These are phyloP conservation scores for Hofmannophila pseudospretella DNA, from an alignment of 2,888 invertebrate genomes.

Conservation along the genomic window DNA sequence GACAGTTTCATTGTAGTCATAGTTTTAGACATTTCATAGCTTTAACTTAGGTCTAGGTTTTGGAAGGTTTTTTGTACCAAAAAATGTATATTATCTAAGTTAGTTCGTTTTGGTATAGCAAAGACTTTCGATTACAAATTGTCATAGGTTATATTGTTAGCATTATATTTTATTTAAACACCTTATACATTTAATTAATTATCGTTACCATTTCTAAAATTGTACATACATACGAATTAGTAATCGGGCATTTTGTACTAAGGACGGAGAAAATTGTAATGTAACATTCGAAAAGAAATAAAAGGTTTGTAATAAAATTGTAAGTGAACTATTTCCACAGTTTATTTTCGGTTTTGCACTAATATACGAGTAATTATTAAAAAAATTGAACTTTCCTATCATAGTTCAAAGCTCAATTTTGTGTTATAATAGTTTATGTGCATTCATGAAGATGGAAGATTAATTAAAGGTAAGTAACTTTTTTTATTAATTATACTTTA, in stretches of 20 bases:
- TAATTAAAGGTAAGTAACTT: neutral
- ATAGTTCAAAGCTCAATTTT: neutral
- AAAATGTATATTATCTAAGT: conserved; percentile 68
- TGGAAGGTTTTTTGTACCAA: conserved; percentile 72
- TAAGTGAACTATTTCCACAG: conserved; percentile 35
- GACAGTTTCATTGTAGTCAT: conserved; percentile 66
- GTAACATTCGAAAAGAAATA: conserved; percentile 41
- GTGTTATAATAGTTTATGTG: too few species aligned
- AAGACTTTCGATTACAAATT: conserved; percentile 67
- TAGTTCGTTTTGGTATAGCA: conserved; percentile 64
- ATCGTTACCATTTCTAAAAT: conserved; percentile 59
- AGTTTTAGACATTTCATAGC: conserved; percentile 63
- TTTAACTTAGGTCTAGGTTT: conserved; percentile 59
- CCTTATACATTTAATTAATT: conserved; percentile 43
- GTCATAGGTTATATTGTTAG: conserved; percentile 51
- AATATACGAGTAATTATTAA: too few species aligned
- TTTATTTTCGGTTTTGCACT: conserved; percentile 22
- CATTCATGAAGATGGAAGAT: too few species aligned
- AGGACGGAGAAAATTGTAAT: conserved; percentile 40
- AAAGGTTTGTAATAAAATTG: conserved; percentile 67
- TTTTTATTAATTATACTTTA: neutral
- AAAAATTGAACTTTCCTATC: too few species aligned
- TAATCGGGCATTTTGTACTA: conserved; percentile 44
- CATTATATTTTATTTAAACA: conserved; percentile 56
- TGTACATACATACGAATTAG: conserved; percentile 47